Conservation (phyloP, 1,140 invertebrate species). For the Coelopa frigida region DNA sequence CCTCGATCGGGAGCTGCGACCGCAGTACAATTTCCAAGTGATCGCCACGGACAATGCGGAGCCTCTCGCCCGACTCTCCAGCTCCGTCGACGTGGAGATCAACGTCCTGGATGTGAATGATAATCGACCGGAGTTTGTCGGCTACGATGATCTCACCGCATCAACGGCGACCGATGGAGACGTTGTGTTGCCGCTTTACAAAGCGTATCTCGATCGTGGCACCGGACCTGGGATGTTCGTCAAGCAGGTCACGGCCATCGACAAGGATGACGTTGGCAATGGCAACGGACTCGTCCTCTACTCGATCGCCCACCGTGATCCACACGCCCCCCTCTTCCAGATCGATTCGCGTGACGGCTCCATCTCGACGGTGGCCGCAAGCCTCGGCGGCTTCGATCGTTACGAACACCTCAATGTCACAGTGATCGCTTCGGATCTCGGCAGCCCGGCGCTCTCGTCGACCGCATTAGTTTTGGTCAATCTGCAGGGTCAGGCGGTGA, state of each 20-base stretch:
- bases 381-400: constrained; percentile 56
- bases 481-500: constrained; percentile 54
- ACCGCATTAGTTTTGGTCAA: constrained; percentile 64
- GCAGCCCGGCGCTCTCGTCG: constrained; percentile 70
- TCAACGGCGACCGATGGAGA: constrained; percentile 31
- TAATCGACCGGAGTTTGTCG: constrained; percentile 64
- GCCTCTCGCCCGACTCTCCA: constrained; percentile 53
- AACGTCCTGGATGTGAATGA: constrained; percentile 76
- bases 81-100: constrained; percentile 68
- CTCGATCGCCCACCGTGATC: constrained; percentile 56
- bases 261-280: constrained; percentile 75
- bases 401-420: constrained; percentile 57
- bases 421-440: constrained; percentile 74
- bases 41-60: constrained; percentile 67
- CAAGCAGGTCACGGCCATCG: constrained; percentile 69
- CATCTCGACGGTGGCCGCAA: constrained; percentile 64
- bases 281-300: constrained; percentile 74
- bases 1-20: constrained; percentile 68
- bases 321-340: constrained; percentile 57
- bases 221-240: constrained; percentile 61
- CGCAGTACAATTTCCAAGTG: constrained; percentile 65
- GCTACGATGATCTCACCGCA: constrained; percentile 55
- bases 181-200: constrained; percentile 56
- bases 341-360: constrained; percentile 75
- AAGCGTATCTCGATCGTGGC: constrained; percentile 61